phyloP scores from a whole-genome alignment of 2,113 vertebrate species.

The Ariopsis seemanni region DNA sequence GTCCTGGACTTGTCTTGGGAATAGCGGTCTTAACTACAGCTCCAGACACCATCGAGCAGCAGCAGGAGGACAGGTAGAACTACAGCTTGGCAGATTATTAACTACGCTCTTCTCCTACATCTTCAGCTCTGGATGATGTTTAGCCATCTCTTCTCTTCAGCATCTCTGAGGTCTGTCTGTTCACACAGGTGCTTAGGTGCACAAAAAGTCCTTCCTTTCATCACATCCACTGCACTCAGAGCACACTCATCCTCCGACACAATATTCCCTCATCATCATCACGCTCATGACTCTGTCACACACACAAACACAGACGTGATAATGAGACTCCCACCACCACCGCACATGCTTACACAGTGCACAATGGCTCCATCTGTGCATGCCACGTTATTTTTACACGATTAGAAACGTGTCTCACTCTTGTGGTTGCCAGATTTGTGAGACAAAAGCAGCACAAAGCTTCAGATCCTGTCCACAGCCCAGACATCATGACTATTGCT shows the following conservation, averaged over 20 bases:
- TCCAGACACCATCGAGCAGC: background rate
- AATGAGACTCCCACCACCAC: background rate
- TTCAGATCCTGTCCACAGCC: background rate
- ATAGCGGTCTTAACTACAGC: background rate
- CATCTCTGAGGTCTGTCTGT: background rate
- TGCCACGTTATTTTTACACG: background rate
- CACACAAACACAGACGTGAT: constrained; percentile 8
- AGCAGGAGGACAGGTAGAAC: background rate
- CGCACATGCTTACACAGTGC: background rate
- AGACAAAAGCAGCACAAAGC: background rate
- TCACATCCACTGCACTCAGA: background rate
- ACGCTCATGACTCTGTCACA: constrained; percentile 16
- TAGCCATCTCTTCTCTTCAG: background rate
- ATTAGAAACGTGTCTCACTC: background rate
- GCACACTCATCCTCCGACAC: background rate
- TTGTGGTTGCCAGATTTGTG: background rate
- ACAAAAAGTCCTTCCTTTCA: background rate
- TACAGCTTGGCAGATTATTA: background rate
- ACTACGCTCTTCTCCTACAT: background rate
- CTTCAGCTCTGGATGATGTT: background rate
- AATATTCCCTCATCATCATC: background rate
- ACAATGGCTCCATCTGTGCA: background rate
- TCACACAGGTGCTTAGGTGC: background rate
- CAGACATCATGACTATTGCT: background rate
- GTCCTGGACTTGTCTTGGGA: background rate